Evolutionary conservation across 2,113 vertebrate species (phyloP).

Genomic region (Sclerurus mexicanus): DNA sequence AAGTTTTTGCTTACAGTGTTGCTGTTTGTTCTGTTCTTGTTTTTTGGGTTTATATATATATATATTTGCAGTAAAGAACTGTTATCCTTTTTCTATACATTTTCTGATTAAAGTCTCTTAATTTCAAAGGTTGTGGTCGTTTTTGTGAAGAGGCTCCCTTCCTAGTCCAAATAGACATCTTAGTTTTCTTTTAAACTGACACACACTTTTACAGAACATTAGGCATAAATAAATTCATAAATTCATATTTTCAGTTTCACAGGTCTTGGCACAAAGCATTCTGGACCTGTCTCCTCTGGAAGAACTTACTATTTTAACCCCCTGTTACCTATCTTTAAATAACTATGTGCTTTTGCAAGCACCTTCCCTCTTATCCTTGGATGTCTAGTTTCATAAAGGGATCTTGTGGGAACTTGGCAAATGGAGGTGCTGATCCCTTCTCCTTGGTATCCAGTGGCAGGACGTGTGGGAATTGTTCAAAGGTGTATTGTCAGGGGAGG

Average conservation of each 20-base stretch:
- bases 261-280: not conserved
- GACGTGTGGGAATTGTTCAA: not conserved
- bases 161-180: too few species aligned
- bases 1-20: too few species aligned
- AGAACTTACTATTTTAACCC: not conserved
- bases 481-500: not conserved
- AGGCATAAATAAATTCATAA: not conserved
- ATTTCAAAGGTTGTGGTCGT: too few species aligned
- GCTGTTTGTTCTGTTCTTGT: too few species aligned
- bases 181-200: too few species aligned
- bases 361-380: not conserved
- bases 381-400: not conserved
- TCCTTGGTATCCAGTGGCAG: not conserved
- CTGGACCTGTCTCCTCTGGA: not conserved
- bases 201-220: not conserved
- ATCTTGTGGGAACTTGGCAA: not conserved
- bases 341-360: not conserved
- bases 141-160: too few species aligned
- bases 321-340: not conserved
- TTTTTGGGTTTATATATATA: too few species aligned
- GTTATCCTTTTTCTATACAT: too few species aligned
- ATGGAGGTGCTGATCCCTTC: not conserved
- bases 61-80: too few species aligned
- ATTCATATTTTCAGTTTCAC: not conserved
- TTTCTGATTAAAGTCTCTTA: too few species aligned